Evolutionary conservation across 2,888 invertebrate species (phyloP).

Genomic region (Argyresthia albistria): DNA sequence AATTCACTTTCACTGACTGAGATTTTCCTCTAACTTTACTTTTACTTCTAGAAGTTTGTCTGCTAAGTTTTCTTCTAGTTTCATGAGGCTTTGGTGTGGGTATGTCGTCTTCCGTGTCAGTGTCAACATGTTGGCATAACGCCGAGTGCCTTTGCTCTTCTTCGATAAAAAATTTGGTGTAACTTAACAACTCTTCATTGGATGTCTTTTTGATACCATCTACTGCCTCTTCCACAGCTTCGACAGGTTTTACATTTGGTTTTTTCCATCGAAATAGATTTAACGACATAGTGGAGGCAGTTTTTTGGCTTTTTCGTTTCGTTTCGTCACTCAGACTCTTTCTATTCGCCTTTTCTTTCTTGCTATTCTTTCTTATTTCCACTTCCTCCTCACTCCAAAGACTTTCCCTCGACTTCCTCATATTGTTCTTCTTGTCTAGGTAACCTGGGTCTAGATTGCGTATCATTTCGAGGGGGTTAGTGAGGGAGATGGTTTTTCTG

Average conservation of each 20-base stretch:
- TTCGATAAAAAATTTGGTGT: slow-evolving; percentile 52
- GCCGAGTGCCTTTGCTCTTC: slow-evolving; percentile 48
- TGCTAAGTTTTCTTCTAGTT: slow-evolving; percentile 52
- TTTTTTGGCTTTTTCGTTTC: slow-evolving; percentile 18
- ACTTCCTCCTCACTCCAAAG: slow-evolving; percentile 65
- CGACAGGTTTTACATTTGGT: slow-evolving; percentile 47
- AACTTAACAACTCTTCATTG: slow-evolving; percentile 42
- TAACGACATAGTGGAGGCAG: slow-evolving; percentile 32
- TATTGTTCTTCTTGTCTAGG: slow-evolving; percentile 54
- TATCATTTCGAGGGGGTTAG: slow-evolving; percentile 62
- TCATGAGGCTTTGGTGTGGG: slow-evolving; percentile 45
- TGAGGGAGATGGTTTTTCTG: slow-evolving; percentile 63
- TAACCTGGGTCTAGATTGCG: slow-evolving; percentile 49
- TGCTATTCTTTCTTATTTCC: slow-evolving; percentile 52
- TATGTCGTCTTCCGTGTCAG: slow-evolving; percentile 49
- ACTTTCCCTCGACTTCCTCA: slow-evolving; percentile 60
- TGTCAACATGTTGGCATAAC: slow-evolving; percentile 18
- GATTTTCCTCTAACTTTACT: slow-evolving; percentile 62
- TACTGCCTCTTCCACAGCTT: slow-evolving; percentile 46
- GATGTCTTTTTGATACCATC: slow-evolving; percentile 30
- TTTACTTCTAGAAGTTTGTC: slow-evolving; percentile 61
- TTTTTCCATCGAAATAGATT: slow-evolving; percentile 58
- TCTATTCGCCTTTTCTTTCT: slow-evolving; percentile 43
- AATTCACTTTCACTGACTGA: slow-evolving; percentile 56
- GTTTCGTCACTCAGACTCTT: slow-evolving; percentile 45